Evolutionary conservation across 2,797 vertebrate species (phyloP), one percentile per base, ranked within the genome.

Genomic region (Cossypha caffra): DNA sequence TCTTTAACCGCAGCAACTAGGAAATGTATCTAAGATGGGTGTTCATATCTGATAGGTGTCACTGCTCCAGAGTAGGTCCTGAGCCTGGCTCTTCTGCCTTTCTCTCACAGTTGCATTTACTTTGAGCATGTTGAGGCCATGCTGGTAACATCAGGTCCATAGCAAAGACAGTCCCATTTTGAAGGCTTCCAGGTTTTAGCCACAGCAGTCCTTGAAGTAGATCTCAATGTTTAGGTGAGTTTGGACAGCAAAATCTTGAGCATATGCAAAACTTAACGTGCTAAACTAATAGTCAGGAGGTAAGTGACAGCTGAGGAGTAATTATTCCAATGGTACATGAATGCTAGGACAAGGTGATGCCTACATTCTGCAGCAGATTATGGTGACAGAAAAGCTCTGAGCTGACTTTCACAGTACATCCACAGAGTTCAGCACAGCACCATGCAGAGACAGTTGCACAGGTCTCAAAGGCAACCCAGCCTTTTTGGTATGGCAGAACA

Each of bases 401-500:
- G 88, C 86, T 96, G 96, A 95, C 94, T 96, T 97, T 97, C 86
- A 96, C 73, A 95, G 82, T 81, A 90, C 73, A 78, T 93, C 93
- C 62, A 88, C 90, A 78, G 76, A 91, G 94, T 90, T 97, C 92
- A 95, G 73, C 82, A 90, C 54, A 88, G 95, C 90, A 95, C 87
- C 95, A 94, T 5, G 88, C 95, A 94, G 94, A 95, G 95, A 95
- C 47, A 62, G 66, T 92, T 11, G 1, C 88, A 58, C 40, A 51
- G 92, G 94, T 94, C 95, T 95, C 94, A 95, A 93, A 96, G 88
- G 90, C 93, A 94, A 88, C 83, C 88, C 58, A 93, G 86, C 54
- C 86, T 95, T 96, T 96, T 93, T 69, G 88, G 79, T 94, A 86
- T 94, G 86, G 96, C 88, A 96, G 95, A 95, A 96, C 95, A 96